phyloP scores from a whole-genome alignment of 2,113 vertebrate species.

The Candoia aspera region DNA sequence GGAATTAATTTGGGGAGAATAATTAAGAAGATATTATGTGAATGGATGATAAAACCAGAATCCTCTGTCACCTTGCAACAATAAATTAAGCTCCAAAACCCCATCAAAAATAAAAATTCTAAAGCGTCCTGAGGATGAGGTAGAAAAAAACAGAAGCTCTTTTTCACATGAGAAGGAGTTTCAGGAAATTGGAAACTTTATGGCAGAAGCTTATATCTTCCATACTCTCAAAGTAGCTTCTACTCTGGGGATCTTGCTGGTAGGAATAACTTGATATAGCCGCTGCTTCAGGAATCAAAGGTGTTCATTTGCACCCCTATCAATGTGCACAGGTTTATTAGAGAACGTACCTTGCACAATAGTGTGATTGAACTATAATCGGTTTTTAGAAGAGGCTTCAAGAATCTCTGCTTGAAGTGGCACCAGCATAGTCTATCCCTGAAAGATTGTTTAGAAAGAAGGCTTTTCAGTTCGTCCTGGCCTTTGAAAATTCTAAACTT shows the following conservation, averaged over 20 bases:
- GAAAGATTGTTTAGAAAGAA: slow-evolving; percentile 16
- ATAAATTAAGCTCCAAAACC: background rate
- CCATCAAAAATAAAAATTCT: background rate
- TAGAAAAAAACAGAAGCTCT: background rate
- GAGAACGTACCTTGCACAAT: background rate
- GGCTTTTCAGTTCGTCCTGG: slow-evolving; percentile 11
- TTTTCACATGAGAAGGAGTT: background rate
- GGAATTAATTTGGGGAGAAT: slow-evolving; percentile 42
- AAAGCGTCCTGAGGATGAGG: background rate
- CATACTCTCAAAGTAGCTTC: background rate
- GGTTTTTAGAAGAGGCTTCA: background rate
- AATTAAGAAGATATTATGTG: slow-evolving; percentile 37
- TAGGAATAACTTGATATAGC: background rate
- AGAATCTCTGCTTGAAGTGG: slow-evolving; percentile 18
- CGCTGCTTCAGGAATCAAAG: background rate
- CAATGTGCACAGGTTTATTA: background rate
- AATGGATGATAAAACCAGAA: background rate
- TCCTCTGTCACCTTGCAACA: background rate
- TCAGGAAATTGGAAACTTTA: background rate
- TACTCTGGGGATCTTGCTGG: background rate
- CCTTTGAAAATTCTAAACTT: background rate
- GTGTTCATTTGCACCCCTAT: background rate
- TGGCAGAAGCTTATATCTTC: background rate
- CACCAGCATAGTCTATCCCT: slow-evolving; percentile 4
- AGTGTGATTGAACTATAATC: background rate